Base-by-base conservation (phyloP, 2,888 invertebrate species). In the Siphlonurus alternatus region DNA sequence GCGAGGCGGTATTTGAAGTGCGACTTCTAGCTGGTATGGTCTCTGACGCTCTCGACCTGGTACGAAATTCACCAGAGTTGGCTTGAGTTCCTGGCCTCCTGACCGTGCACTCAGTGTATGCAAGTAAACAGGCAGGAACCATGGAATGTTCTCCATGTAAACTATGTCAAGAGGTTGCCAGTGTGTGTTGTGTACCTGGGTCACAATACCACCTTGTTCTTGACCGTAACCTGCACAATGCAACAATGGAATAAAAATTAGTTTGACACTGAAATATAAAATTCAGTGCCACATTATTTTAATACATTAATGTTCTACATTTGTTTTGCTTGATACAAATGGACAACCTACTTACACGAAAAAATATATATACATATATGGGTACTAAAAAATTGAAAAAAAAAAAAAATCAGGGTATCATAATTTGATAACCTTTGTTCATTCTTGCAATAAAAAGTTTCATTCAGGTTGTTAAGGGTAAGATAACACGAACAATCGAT, bases 61-160 rank as follows among this genome's bases (percentile, higher is more conserved):
- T 64, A 56, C 56, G n/a, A 20, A 56, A 22, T 56, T 56, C 5
- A 56, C 22, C 5, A 22, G 22, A n/a, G n/a, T 20, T 18, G 56
- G 56, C 5, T 10, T 56, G 19, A 56, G 5, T 5, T 5, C 7
- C 5, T 20, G 56, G 20, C 56, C 56, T 7, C 20, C 82, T 23
- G 77, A 72, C 53, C 74, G 73, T 25, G 93, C 80, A 74, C 82
- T 83, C 65, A 97, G 77, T 0, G 95, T 89, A 75, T 96, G 96
- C 64, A 94, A 79, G 76, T 94, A 97, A 68, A 94, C 83, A 2
- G 92, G 89, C 53, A 93, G 79, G 78, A 86, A 89, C 93, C 93
- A 94, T 0, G 92, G 91, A 69, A 97, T 85, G 74, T 93, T 88
- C 77, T 97, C 95, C 73, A 95, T 80, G 65, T 95, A 80, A 62